Base-by-base conservation (phyloP, 2,113 vertebrate genomes). In the Chaetodon trifascialis region DNA sequence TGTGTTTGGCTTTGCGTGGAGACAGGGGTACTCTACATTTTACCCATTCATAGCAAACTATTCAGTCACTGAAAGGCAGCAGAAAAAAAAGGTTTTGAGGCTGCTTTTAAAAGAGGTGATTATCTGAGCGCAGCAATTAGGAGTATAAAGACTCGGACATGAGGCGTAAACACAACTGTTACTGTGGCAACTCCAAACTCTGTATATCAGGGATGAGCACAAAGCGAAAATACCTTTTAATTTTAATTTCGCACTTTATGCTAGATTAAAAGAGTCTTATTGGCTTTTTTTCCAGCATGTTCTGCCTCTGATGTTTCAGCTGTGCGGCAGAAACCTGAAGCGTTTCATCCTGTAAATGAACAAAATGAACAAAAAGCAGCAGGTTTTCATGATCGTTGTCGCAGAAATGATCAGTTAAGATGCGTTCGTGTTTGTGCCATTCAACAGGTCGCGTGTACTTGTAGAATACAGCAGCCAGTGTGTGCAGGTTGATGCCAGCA, bases 401-500 rank as follows among this genome's bases (percentile, higher is more conserved):
- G 3, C 30, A 30, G 30, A 30, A 5, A 40, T 40, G 38, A 40
- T 40, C 38, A 40, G 38, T 30, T 30, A 8, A 40, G 38, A 40
- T 8, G 38, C 8, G 38, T 40, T 40, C 38, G 1, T 1, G 8
- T 40, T 40, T 40, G 38, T 40, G 74, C 36, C 60, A 66, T 59
- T 42, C 54, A 67, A 38, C 63, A 76, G 59, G 58, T 65, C 2
- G 16, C 36, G 30, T 73, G 38, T 59, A 23, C 34, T 19, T 21
- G 38, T 4, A 40, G 38, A 40, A 40, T 40, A 5, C 38, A 40
- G 2, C 15, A 30, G 38, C 1, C 38, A 40, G 38, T 21, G 5
- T 55, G 58, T 52, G 34, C 52, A 25, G 42, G 42, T 23, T 54
- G 30, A 86, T 58, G 49, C 63, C 6, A 17, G 3, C 59, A 75